A percentile compares a stretch with the other conserved stretches of the same genome.
These are phyloP conservation scores for Venturia canescens DNA, from an alignment of 1,140 invertebrate genomes.

Conservation along the genomic window DNA sequence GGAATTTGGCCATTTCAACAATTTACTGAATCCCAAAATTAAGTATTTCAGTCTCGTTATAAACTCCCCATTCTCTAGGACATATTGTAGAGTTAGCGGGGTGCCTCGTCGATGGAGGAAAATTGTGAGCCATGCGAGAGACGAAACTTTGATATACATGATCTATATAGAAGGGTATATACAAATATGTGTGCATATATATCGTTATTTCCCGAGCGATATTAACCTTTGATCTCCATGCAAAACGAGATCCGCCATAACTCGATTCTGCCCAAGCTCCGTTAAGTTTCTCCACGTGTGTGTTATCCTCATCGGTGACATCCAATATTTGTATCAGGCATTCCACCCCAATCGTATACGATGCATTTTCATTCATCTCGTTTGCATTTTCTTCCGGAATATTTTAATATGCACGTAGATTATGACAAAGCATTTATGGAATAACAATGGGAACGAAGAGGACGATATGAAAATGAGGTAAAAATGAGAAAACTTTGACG, in stretches of 20 bases:
- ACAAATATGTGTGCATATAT: neutral
- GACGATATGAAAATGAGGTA: too few species aligned
- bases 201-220: constrained; percentile 35
- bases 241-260: constrained; percentile 39
- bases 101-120: neutral
- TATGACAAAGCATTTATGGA: too few species aligned
- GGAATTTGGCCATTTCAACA: too few species aligned
- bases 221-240: constrained; percentile 47
- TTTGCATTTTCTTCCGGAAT: neutral
- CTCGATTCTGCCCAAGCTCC: neutral
- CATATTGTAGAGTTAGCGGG: too few species aligned
- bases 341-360: neutral
- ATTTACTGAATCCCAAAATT: too few species aligned
- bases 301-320: neutral
- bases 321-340: neutral
- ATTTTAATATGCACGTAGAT: too few species aligned
- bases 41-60: too few species aligned
- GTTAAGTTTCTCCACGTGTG: constrained; percentile 15
- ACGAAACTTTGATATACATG: neutral
- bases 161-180: neutral
- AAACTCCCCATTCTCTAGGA: too few species aligned
- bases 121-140: neutral
- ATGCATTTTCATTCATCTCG: neutral
- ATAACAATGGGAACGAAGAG: too few species aligned
- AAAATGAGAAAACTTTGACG: too few species aligned